A percentile compares a stretch with the other conserved stretches of the same genome.
Evolutionary conservation across 2,113 vertebrate genomes (phyloP).

Genomic region (Microcebus lehilahytsara): DNA sequence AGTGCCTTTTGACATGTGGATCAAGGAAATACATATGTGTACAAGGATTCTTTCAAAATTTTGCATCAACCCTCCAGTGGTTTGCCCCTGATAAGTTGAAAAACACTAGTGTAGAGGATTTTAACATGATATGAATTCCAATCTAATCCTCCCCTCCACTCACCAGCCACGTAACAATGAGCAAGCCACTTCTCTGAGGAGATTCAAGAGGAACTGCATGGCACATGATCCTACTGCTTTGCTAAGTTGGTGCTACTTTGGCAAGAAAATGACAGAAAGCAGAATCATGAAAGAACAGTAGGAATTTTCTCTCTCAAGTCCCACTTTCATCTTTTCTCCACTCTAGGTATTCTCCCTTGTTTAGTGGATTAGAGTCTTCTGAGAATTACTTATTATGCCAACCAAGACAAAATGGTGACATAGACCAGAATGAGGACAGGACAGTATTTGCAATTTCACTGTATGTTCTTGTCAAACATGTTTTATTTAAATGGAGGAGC

Average conservation of each 20-base stretch:
- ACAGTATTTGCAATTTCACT: background rate
- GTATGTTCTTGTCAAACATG: background rate
- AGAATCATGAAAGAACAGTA: background rate
- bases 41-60: background rate
- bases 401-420: background rate
- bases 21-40: constrained; percentile 37
- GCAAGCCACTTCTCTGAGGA: background rate
- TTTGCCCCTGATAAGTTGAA: constrained; percentile 29
- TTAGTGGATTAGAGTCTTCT: background rate
- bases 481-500: background rate
- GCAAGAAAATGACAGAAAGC: background rate
- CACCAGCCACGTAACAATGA: background rate
- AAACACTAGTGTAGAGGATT: constrained; percentile 27
- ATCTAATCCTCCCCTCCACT: background rate
- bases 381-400: background rate
- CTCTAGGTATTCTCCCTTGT: background rate
- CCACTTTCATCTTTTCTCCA: background rate
- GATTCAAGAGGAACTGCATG: background rate
- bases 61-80: background rate
- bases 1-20: constrained; percentile 42
- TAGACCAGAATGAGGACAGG: background rate
- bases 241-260: background rate
- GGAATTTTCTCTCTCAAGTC: background rate
- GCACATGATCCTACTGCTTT: background rate
- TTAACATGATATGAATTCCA: background rate